A percentile compares a stretch with the other conserved stretches of the same genome.
phyloP scores from a whole-genome alignment of 2,888 invertebrate species.

The Zootermopsis nevadensis region DNA sequence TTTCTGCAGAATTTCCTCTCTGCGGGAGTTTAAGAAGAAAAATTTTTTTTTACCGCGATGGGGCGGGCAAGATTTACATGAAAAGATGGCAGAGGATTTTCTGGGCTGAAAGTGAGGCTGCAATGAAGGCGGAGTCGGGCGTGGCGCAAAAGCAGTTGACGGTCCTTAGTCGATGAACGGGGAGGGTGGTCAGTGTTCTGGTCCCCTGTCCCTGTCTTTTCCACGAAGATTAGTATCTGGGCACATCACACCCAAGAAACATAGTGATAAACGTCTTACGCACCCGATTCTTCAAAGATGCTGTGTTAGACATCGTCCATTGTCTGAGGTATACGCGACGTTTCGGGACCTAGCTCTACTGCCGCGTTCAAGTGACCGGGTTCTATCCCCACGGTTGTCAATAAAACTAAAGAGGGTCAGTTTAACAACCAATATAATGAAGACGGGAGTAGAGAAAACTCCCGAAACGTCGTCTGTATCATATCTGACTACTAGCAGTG shows the following conservation, averaged over 20 bases:
- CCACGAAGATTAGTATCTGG: neutral
- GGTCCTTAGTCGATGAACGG: neutral
- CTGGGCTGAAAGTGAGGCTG: conserved; percentile 4
- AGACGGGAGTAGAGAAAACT: too few species aligned
- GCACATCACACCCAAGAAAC: neutral
- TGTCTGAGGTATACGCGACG: too few species aligned
- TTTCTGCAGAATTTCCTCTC: neutral
- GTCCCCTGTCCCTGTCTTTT: neutral
- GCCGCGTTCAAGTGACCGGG: too few species aligned
- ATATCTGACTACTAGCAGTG: too few species aligned
- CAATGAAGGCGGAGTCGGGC: conserved; percentile 13
- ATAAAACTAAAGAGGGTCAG: too few species aligned
- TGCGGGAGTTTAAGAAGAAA: neutral
- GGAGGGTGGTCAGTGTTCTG: neutral
- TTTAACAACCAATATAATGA: too few species aligned
- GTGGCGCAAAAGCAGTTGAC: neutral
- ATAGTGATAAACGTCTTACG: neutral
- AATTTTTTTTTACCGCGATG: neutral
- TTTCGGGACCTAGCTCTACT: too few species aligned
- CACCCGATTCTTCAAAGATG: too few species aligned
- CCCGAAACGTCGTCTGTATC: too few species aligned
- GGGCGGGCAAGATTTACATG: neutral
- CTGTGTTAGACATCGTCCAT: too few species aligned
- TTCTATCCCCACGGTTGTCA: too few species aligned
- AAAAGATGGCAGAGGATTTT: neutral